These are phyloP conservation scores for Callithrix jacchus DNA, from an alignment of 2,113 vertebrate species.

Conservation along the genomic window DNA sequence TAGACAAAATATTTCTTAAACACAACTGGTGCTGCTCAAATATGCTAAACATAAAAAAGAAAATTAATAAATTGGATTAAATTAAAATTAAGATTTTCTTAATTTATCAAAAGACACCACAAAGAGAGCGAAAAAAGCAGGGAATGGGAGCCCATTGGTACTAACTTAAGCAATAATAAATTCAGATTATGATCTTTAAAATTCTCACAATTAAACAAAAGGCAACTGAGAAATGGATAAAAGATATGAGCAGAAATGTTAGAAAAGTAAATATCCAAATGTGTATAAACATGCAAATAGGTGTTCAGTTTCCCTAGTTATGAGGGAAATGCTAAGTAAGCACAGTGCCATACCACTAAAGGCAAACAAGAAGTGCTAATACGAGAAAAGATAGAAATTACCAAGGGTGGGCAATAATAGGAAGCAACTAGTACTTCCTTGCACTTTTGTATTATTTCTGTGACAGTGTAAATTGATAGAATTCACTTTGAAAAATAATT, in stretches of 20 bases:
- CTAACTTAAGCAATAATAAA: background rate
- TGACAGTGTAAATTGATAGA: background rate
- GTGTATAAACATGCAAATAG: background rate
- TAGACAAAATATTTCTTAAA: background rate
- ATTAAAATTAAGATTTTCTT: background rate
- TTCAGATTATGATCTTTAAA: background rate
- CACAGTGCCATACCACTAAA: rapidly evolving
- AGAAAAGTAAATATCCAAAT: background rate
- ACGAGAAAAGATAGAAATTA: background rate
- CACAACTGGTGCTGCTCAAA: background rate
- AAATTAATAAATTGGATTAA: background rate
- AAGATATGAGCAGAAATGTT: background rate
- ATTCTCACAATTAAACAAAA: background rate
- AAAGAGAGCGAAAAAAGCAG: background rate
- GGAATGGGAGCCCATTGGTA: background rate
- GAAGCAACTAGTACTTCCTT: background rate
- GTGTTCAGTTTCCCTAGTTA: background rate
- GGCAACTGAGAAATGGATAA: background rate
- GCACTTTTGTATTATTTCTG: background rate
- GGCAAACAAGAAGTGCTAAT: background rate
- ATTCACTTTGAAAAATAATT: background rate
- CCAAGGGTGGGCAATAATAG: background rate
- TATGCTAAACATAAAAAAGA: background rate
- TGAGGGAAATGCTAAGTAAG: background rate
- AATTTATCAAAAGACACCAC: background rate